Percentiles rank a stretch among this genome's conserved stretches.
Evolutionary conservation across 2,113 vertebrate species (phyloP).

Genomic region (Cyanoliseus patagonus): DNA sequence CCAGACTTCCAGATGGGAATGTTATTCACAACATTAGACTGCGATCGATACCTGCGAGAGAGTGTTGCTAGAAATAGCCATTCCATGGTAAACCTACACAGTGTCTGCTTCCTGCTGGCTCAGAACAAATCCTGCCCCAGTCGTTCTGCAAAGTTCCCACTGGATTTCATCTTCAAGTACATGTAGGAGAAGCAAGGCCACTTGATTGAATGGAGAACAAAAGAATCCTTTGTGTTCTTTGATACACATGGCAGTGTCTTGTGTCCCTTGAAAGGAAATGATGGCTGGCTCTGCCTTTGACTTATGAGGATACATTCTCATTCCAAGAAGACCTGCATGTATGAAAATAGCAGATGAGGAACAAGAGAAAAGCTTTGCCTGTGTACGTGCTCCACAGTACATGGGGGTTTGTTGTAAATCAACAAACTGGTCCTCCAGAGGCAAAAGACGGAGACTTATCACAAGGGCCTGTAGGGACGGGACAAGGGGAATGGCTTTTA

Average conservation of each 20-base stretch:
- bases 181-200: neutral
- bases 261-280: neutral
- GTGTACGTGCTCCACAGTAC: neutral
- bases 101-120: neutral
- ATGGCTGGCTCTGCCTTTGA: neutral
- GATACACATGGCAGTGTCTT: neutral
- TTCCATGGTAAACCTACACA: fast-evolving
- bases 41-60: neutral
- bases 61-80: neutral
- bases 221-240: neutral
- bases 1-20: neutral
- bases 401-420: neutral
- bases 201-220: neutral
- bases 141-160: neutral
- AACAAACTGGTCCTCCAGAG: neutral
- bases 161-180: neutral
- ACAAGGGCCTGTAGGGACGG: neutral
- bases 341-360: neutral
- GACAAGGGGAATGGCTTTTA: neutral
- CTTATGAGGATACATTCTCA: neutral
- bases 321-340: neutral
- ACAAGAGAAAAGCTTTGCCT: neutral
- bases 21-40: neutral
- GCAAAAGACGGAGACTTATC: neutral
- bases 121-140: neutral